Evolutionary conservation across 2,888 invertebrate species (phyloP), one percentile per base, ranked within the genome.

Genomic region (Clusia tigrina): DNA sequence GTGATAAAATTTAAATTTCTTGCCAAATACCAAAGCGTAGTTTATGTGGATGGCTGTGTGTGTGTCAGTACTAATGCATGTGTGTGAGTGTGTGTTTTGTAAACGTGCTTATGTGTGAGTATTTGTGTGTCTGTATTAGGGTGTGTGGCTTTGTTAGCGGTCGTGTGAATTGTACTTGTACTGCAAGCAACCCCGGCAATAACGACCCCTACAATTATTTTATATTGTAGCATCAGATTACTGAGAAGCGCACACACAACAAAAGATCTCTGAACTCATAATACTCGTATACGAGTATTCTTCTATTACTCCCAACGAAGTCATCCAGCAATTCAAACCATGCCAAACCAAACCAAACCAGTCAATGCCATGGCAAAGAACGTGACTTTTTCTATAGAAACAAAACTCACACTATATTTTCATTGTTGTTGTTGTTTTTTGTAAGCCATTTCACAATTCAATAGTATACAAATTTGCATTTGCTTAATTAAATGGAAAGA

Each of bases 401-500:
- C 32, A 60, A 12, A 22, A 42, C 18, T 48, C 54, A 20, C n/a
- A n/a, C n/a, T n/a, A n/a, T n/a, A n/a, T n/a, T n/a, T n/a, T n/a
- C n/a, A n/a, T n/a, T n/a, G n/a, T n/a, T n/a, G n/a, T n/a, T n/a
- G n/a, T n/a, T n/a, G n/a, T n/a, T n/a, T n/a, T n/a, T n/a, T 17
- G n/a, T 15, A 23, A 46, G 23, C 20, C n/a, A 48, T 57, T 57
- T 48, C 20, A 46, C 55, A 37, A 22, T 42, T 20, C 26, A 26
- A 26, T 25, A 15, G 25, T 51, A 58, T 51, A 22, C 15, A 20
- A 51, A 37, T 57, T 62, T 62, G 42, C 61, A 62, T 56, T 62
- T 52, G 46, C 61, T 62, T 62, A 62, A 56, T 56, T 62, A 62
- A 62, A 56, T 62, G 25, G 61, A 42, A 52, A 56, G 52, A 24